Evolutionary conservation across 2,113 vertebrate genomes (phyloP).

Genomic region (Boulengeromyrus knoepffleri): DNA sequence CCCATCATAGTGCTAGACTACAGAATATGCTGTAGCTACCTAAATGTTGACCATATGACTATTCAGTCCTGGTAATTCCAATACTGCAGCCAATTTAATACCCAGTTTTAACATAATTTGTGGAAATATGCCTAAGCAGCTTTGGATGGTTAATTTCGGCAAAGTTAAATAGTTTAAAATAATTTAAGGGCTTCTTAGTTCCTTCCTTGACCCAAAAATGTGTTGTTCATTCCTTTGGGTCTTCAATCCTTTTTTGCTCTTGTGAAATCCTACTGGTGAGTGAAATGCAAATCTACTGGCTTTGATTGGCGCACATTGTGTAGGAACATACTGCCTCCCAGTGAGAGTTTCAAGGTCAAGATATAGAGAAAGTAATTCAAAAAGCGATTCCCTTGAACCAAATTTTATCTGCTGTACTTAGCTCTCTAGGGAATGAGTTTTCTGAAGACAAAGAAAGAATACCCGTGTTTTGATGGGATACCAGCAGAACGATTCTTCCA

Average conservation of each 20-base stretch:
- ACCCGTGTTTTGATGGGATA: background rate
- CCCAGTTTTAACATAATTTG: conserved; percentile 37
- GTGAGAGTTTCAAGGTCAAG: background rate
- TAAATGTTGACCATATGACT: conserved; percentile 26
- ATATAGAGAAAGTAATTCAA: background rate
- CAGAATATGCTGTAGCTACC: conserved; percentile 27
- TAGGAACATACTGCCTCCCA: background rate
- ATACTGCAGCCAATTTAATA: conserved; percentile 35
- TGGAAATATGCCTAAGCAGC: conserved; percentile 43
- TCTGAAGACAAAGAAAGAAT: background rate
- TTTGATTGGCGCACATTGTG: background rate
- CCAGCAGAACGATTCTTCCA: background rate
- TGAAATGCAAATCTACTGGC: background rate
- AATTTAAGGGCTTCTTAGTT: conserved; percentile 11
- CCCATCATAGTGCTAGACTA: conserved; percentile 28
- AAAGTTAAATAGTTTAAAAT: conserved; percentile 47
- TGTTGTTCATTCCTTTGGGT: background rate
- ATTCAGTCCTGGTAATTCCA: conserved; percentile 36
- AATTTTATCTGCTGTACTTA: background rate
- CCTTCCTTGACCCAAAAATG: background rate
- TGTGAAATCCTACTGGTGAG: background rate
- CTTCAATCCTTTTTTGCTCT: background rate
- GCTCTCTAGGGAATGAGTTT: background rate
- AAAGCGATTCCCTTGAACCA: background rate
- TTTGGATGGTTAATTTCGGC: conserved; percentile 41